Conservation (phyloP, 2,888 invertebrate genomes). For the Spicauda simplicius region DNA sequence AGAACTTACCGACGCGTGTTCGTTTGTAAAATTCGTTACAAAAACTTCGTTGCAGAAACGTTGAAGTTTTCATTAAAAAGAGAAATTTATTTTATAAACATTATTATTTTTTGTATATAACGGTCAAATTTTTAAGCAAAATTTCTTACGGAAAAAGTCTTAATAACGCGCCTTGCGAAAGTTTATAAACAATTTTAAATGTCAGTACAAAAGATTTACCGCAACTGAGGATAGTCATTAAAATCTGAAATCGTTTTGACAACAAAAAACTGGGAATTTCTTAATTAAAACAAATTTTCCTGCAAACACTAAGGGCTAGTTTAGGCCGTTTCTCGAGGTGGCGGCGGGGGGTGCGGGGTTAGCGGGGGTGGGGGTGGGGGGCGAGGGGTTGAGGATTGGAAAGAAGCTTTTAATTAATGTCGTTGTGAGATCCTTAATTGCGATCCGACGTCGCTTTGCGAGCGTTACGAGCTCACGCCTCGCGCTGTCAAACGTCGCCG, state of each 20-base stretch:
- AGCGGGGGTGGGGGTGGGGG: constrained; percentile 15
- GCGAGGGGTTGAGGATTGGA: constrained; percentile 46
- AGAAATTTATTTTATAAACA: background rate
- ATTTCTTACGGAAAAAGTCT: constrained; percentile 15
- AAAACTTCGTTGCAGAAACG: background rate
- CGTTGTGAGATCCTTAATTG: constrained; percentile 75
- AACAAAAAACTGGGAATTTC: constrained; percentile 58
- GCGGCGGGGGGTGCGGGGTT: constrained; percentile 41
- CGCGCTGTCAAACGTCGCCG: constrained; percentile 33
- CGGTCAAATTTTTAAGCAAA: constrained; percentile 8
- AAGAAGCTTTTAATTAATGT: constrained; percentile 77
- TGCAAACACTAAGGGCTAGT: constrained; percentile 67
- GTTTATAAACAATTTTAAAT: constrained; percentile 26
- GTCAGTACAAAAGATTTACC: constrained; percentile 22
- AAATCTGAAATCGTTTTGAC: constrained; percentile 47
- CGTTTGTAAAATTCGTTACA: background rate
- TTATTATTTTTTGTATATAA: constrained; percentile 10
- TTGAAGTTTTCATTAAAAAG: constrained; percentile 11
- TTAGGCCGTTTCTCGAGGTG: constrained; percentile 57
- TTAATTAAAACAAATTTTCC: constrained; percentile 74
- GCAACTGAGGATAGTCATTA: constrained; percentile 45
- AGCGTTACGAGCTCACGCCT: constrained; percentile 34
- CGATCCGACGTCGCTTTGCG: constrained; percentile 67
- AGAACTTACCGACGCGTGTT: background rate
- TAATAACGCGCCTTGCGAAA: constrained; percentile 21